Evolutionary conservation across 2,888 invertebrate genomes (phyloP).

Genomic region (Aleiodes leptofemur): DNA sequence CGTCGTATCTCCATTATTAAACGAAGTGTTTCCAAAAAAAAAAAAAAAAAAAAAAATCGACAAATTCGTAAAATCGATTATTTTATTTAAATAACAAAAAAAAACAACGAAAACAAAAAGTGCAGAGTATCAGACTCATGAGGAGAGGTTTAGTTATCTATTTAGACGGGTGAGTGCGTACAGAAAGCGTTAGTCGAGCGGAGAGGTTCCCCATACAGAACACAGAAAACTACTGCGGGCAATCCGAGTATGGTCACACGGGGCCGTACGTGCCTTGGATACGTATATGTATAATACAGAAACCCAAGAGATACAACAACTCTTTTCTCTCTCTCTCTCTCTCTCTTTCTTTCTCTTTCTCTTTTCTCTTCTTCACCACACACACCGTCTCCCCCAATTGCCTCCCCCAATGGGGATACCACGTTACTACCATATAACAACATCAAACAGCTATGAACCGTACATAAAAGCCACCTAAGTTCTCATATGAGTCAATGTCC

Average conservation of each 20-base stretch:
- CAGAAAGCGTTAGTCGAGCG: constrained; percentile 37
- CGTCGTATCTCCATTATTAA: too few species aligned
- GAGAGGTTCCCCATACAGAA: constrained; percentile 36
- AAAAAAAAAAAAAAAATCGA: too few species aligned
- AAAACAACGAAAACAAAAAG: too few species aligned
- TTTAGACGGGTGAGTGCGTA: constrained; percentile 24
- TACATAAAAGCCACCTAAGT: constrained; percentile 27
- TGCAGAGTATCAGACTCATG: constrained; percentile 15
- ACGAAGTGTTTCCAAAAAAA: too few species aligned
- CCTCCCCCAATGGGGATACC: constrained; percentile 34
- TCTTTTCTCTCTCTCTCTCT: background rate
- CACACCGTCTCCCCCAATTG: constrained; percentile 1
- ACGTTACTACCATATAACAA: constrained; percentile 36
- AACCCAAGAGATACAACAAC: constrained; percentile 18
- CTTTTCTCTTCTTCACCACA: constrained; percentile 9
- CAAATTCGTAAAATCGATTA: background rate
- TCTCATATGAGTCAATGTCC: constrained; percentile 29
- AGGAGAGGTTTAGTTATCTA: constrained; percentile 26
- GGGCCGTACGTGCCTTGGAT: constrained; percentile 73
- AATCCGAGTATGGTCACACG: constrained; percentile 72
- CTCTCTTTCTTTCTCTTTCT: background rate
- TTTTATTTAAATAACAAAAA: background rate
- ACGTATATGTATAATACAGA: constrained; percentile 59
- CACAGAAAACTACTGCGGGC: constrained; percentile 39
- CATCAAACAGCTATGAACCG: constrained; percentile 36